Evolutionary conservation across 2,113 vertebrate genomes (phyloP).

Genomic region (Chaetodon trifascialis): DNA sequence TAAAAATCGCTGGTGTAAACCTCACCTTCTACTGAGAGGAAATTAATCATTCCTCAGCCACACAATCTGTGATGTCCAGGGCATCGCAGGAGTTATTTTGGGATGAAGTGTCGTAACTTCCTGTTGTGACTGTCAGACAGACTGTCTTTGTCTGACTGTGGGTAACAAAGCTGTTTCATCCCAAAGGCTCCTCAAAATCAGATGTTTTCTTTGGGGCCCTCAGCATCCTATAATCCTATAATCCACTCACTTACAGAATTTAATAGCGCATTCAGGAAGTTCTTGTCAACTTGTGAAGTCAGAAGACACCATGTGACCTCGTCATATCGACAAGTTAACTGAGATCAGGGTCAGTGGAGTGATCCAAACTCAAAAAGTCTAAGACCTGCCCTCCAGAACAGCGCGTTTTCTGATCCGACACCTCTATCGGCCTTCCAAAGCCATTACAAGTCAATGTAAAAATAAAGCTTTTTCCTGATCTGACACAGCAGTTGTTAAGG

Average conservation of each 20-base stretch:
- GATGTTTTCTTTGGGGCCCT: too few species aligned
- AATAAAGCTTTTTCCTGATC: too few species aligned
- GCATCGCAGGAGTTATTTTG: constrained; percentile 34
- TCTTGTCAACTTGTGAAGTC: background rate
- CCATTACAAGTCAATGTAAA: too few species aligned
- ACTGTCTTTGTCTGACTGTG: too few species aligned
- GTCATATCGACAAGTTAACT: background rate
- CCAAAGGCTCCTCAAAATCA: background rate
- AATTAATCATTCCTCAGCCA: constrained; percentile 21
- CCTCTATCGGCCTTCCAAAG: too few species aligned
- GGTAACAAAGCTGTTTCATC: too few species aligned
- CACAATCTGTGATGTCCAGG: constrained; percentile 25
- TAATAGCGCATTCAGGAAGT: background rate
- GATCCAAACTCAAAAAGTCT: background rate
- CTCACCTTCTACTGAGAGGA: constrained; percentile 12
- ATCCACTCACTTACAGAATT: background rate
- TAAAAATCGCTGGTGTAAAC: constrained; percentile 25
- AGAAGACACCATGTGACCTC: background rate
- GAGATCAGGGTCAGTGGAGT: background rate
- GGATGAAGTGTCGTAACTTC: background rate
- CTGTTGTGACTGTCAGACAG: background rate
- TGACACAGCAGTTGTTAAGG: too few species aligned
- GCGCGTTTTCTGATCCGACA: background rate
- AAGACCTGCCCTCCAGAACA: background rate
- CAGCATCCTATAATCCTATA: too few species aligned